A percentile compares a stretch with the other conserved stretches of the same genome.
These are phyloP conservation scores for Trachelus stipa DNA, from an alignment of 2,888 invertebrate species.

Conservation along the genomic window DNA sequence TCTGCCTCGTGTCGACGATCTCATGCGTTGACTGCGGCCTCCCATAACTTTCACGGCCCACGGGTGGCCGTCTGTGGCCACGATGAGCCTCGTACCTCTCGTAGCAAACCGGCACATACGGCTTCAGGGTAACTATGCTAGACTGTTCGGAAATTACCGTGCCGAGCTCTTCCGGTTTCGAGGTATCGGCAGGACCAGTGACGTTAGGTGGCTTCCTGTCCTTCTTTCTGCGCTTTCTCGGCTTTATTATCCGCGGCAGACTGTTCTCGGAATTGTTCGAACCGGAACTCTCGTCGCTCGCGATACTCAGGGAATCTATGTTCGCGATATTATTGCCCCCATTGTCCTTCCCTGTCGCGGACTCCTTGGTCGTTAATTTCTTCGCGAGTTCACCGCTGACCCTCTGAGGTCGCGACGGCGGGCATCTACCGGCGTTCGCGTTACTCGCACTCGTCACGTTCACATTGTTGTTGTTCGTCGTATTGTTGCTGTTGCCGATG, in stretches of 20 bases:
- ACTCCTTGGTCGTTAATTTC: conserved; percentile 43
- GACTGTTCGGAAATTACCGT: conserved; percentile 43
- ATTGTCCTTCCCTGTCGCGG: conserved; percentile 55
- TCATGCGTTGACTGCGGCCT: conserved; percentile 65
- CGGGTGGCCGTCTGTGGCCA: conserved; percentile 42
- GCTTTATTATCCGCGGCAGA: conserved; percentile 89
- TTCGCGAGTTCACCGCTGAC: conserved; percentile 25
- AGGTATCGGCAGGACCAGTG: conserved; percentile 9
- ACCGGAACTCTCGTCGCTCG: conserved; percentile 83
- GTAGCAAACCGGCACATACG: conserved; percentile 67
- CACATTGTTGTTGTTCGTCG: conserved; percentile 57
- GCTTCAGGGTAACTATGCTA: conserved; percentile 63
- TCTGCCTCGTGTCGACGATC: conserved; percentile 69
- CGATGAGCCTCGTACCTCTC: conserved; percentile 53
- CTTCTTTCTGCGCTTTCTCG: conserved; percentile 89
- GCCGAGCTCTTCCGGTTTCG: conserved; percentile 27
- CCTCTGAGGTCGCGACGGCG: conserved; percentile 31
- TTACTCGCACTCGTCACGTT: conserved; percentile 33
- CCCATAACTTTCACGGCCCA: conserved; percentile 51
- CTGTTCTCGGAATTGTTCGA: conserved; percentile 77
- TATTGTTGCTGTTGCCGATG: conserved; percentile 31
- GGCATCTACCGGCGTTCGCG: conserved; percentile 32
- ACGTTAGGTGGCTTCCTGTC: conserved; percentile 80
- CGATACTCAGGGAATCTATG: conserved; percentile 78
- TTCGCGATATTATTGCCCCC: conserved; percentile 66